Base-by-base conservation (phyloP, 2,797 vertebrate genomes). In the Ctenosaura bakeri region DNA sequence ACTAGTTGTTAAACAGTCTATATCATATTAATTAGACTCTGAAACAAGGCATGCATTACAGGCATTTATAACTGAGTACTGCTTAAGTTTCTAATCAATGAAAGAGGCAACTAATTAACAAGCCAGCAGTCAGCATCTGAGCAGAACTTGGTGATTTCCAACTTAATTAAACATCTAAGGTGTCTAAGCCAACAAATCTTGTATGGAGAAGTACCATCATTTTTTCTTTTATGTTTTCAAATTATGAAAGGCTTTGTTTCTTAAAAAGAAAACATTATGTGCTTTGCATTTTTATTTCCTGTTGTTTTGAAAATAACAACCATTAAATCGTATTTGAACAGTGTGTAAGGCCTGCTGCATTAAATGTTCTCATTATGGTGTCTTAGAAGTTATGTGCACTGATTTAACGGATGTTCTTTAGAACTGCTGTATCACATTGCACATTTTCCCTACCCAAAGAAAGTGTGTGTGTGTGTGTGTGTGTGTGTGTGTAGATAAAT, bases 61-160 rank as follows among this genome's bases (percentile, higher is more conserved):
- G 26, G 78, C 90, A 85, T 95, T 96, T 96, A 86, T 94, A 95
- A 94, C 87, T 1, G n/a, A 83, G 88, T 86, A 56, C 90, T 94
- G 94, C 77, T 88, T 93, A 92, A 96, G 94, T 84, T 95, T 93
- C 96, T 97, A 95, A 97, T 97, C 95, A 97, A 86, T 95, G 94
- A 93, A 93, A 95, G 89, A 96, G 92, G 90, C 92, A 94, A 94
- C 93, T 96, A 96, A 97, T 97, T 97, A 97, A 95, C 69, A 94
- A 96, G 94, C 38, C 92, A 96, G 93, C 92, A 96, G 94, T 91
- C 95, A 96, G 93, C 91, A 83, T 94, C 94, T 91, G 94, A 95
- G 86, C 90, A 95, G 92, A 96, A 96, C 92, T 92, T 95, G 94
- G 92, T 94, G 96, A 88, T 96, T 97, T 96, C 94, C 88, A 93